These are phyloP conservation scores for Serilophus lunatus DNA, from an alignment of 2,113 vertebrate genomes.

Conservation along the genomic window DNA sequence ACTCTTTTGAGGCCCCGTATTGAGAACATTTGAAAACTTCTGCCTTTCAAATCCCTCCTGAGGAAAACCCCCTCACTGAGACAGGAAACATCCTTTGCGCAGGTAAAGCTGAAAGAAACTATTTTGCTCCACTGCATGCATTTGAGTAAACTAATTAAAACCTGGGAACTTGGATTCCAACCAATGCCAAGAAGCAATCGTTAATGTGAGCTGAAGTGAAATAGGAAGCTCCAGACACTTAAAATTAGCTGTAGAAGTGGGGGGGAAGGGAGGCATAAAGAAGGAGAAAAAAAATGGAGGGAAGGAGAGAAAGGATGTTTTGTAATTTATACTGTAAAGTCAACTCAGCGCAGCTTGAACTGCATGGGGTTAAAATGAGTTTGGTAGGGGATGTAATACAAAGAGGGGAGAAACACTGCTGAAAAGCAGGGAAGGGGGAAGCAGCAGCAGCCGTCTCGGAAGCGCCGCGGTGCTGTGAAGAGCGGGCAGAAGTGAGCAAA, in stretches of 20 bases:
- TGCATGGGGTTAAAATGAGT: constrained; percentile 34
- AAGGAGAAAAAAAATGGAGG: no score
- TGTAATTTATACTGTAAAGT: not conserved
- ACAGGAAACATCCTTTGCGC: constrained; percentile 47
- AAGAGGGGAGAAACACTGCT: not conserved
- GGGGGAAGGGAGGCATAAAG: no score
- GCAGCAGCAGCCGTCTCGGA: not conserved
- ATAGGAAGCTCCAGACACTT: constrained; percentile 21
- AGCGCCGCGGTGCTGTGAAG: not conserved
- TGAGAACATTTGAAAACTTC: constrained; percentile 47
- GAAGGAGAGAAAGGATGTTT: not conserved
- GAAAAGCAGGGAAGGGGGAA: not conserved
- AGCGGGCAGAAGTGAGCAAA: constrained; percentile 53
- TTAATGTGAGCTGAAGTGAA: constrained; percentile 16
- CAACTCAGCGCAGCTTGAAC: not conserved
- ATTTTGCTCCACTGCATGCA: not conserved
- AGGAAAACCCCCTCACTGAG: constrained; percentile 3
- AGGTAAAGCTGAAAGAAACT: constrained; percentile 62
- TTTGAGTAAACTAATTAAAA: constrained; percentile 64
- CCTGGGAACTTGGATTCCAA: constrained; percentile 15
- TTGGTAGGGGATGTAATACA: not conserved
- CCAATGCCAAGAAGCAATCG: not conserved
- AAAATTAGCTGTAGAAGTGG: not conserved
- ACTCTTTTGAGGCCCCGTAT: not conserved
- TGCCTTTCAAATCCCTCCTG: not conserved